These are phyloP conservation scores for Pygoscelis adeliae DNA, from an alignment of 2,113 vertebrate genomes.

Conservation along the genomic window DNA sequence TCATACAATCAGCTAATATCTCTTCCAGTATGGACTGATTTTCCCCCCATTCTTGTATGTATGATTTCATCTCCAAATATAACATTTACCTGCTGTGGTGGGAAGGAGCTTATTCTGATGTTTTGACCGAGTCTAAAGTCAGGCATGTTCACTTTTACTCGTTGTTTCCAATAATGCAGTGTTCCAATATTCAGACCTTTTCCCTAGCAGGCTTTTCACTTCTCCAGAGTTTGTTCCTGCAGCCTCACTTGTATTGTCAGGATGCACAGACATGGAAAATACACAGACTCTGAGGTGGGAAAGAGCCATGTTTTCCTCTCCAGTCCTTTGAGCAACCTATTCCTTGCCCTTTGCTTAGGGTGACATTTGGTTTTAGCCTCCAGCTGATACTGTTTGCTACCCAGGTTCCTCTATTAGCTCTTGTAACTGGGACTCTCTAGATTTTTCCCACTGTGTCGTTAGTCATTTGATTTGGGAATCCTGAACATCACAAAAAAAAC, in stretches of 20 bases:
- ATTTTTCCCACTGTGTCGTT: background rate
- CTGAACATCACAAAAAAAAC: background rate
- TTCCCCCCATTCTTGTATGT: background rate
- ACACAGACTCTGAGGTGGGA: background rate
- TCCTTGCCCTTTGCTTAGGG: background rate
- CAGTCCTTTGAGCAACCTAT: background rate
- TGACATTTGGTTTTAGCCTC: background rate
- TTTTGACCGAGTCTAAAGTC: background rate
- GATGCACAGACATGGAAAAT: background rate
- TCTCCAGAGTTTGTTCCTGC: background rate
- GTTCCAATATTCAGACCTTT: background rate
- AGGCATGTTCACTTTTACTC: background rate
- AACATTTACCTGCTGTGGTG: background rate
- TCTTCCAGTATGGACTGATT: background rate
- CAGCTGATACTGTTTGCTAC: background rate
- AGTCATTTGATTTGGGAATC: background rate
- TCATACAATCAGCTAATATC: background rate
- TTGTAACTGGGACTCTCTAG: background rate
- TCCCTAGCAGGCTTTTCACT: background rate
- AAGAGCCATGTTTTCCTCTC: background rate
- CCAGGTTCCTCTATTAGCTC: background rate
- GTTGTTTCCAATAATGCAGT: background rate
- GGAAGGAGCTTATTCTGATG: background rate
- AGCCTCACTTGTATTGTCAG: background rate
- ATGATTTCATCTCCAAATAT: background rate